Base-by-base conservation (phyloP, 2,888 invertebrate species). In the Latheticus oryzae region DNA sequence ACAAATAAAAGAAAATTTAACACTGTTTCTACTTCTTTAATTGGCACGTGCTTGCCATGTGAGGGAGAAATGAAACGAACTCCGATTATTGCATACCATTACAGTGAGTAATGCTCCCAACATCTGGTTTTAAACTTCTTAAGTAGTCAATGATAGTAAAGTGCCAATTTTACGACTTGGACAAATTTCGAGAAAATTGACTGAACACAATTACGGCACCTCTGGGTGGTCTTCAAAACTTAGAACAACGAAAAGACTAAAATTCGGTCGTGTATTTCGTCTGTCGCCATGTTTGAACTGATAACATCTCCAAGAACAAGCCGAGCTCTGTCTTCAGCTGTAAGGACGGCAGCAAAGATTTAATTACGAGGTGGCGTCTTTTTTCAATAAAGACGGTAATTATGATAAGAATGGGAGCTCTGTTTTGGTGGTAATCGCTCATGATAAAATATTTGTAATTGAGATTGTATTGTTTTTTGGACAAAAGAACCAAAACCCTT, bases 101-200 rank as follows among this genome's bases (percentile, higher is more conserved):
- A 60, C 53, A 42, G 58, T 32, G 48, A 52, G 60, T 47, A 57
- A 56, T 57, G 60, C 52, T 48, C 38, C 24, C 23, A 33, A 43
- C 73, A 72, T 70, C 71, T 73, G 73, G 66, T 64, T 66, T 66
- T 72, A 68, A 72, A 72, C 71, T 72, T 68, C 70, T 65, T 69
- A 62, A 68, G 65, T 63, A 62, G 62, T 62, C 52, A 60, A 71
- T 69, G n/a, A n/a, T n/a, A n/a, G n/a, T n/a, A n/a, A n/a, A 71
- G 63, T 70, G 72, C 71, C 71, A 73, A 70, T 68, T 68, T 72
- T 72, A 72, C 67, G 63, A 58, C 62, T 63, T 65, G 65, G 50
- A 13, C 17, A 42, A n/a, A 37, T 37, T 53, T 48, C 45, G 60
- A 51, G 56, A 28, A 45, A 45, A 50, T 17, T 28, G 50, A 16